Conservation (phyloP, 2,113 vertebrate genomes). For the Actinemys pallida region DNA sequence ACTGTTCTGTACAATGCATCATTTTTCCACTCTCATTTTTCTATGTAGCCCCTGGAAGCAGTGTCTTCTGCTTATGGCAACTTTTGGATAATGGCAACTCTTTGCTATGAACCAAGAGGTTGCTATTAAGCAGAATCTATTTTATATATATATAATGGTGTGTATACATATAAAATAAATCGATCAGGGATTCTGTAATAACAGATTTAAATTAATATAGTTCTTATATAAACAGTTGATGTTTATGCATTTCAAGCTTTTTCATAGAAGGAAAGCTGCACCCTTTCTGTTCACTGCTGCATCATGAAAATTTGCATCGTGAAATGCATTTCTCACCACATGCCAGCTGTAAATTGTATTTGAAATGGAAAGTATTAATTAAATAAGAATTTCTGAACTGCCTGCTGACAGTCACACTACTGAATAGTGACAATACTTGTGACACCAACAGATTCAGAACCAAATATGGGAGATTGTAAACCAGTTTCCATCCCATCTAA, state of each 20-base stretch:
- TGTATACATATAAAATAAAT: conserved; percentile 19
- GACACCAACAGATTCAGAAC: conserved; percentile 61
- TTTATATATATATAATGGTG: not conserved
- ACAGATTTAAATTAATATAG: conserved; percentile 24
- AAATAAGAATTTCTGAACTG: conserved; percentile 70
- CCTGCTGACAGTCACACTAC: conserved; percentile 53
- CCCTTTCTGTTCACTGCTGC: not conserved
- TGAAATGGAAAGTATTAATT: conserved; percentile 76
- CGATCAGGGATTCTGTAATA: conserved; percentile 24
- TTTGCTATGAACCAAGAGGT: no score
- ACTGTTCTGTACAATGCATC: not conserved
- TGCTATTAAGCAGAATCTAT: not conserved
- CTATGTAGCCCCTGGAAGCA: not conserved
- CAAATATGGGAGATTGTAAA: conserved; percentile 48
- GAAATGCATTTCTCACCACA: conserved; percentile 74
- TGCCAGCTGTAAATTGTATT: conserved; percentile 68
- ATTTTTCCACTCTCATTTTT: not conserved
- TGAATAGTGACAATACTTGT: conserved; percentile 51
- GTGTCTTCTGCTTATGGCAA: not conserved
- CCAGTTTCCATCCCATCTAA: conserved; percentile 29
- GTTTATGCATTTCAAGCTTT: conserved; percentile 27
- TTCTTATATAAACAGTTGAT: not conserved
- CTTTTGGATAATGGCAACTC: not conserved
- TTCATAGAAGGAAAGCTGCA: conserved; percentile 23
- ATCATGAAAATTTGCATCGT: conserved; percentile 66